A percentile compares a stretch with the other conserved stretches of the same genome.
Evolutionary conservation across 2,797 vertebrate genomes (phyloP).

Genomic region (Lacerta agilis): DNA sequence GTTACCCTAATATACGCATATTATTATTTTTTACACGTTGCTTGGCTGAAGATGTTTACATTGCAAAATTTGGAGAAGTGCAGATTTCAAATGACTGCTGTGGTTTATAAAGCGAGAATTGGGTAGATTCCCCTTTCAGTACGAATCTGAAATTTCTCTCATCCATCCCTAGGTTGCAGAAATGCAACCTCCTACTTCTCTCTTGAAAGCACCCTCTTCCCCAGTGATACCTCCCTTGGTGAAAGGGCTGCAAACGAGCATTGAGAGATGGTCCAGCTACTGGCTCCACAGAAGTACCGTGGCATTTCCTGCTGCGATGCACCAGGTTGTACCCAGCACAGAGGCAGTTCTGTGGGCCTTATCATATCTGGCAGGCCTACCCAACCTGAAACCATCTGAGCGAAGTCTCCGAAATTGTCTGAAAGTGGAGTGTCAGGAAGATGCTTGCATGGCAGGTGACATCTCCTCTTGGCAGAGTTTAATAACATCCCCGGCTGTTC

Average conservation of each 20-base stretch:
- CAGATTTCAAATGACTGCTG: not conserved
- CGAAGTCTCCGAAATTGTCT: constrained; percentile 74
- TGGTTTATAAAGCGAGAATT: not conserved
- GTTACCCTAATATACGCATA: not conserved
- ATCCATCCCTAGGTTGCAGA: not conserved
- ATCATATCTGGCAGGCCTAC: constrained; percentile 75
- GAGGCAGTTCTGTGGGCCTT: constrained; percentile 50
- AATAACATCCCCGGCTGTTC: constrained; percentile 73
- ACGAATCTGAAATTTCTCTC: not conserved
- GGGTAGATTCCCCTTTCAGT: not conserved
- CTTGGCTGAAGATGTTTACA: not conserved
- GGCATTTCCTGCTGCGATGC: constrained; percentile 37
- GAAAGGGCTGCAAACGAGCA: not conserved
- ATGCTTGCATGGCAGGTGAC: constrained; percentile 74
- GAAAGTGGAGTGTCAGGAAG: constrained; percentile 78
- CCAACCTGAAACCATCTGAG: constrained; percentile 79
- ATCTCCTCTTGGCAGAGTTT: constrained; percentile 74
- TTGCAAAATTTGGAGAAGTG: not conserved
- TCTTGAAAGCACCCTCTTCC: not conserved
- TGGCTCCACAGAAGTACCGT: not conserved
- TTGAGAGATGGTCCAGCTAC: not conserved
- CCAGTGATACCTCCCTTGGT: not conserved
- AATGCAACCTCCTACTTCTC: not conserved
- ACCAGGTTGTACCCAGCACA: constrained; percentile 54
- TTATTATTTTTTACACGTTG: not conserved